These are phyloP conservation scores for Trichoplusia ni DNA, from an alignment of 1,140 invertebrate genomes.

Conservation along the genomic window DNA sequence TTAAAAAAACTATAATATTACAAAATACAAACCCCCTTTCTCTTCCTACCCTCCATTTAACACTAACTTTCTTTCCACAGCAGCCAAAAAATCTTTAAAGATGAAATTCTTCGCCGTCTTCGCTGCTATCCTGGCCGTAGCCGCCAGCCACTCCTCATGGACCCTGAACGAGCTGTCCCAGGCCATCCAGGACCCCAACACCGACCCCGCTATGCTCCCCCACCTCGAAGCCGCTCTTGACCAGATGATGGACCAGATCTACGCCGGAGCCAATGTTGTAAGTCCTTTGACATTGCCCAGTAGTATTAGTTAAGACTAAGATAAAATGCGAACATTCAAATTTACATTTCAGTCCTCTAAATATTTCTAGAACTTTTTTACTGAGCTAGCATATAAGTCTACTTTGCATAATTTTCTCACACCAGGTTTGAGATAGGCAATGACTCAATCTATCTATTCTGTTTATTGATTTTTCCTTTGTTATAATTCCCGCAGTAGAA, in stretches of 20 bases:
- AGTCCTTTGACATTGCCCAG: background rate
- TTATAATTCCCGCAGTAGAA: no score
- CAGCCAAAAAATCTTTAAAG: slow-evolving; percentile 32
- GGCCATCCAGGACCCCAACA: slow-evolving; percentile 37
- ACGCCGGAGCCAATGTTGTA: slow-evolving; percentile 30
- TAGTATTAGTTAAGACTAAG: background rate
- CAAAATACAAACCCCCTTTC: background rate
- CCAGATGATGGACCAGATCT: slow-evolving; percentile 36
- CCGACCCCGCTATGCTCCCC: slow-evolving; percentile 34
- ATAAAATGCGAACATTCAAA: no score
- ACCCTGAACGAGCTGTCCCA: slow-evolving; percentile 40
- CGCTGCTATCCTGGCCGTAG: slow-evolving; percentile 45
- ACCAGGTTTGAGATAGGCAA: no score
- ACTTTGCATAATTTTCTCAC: no score
- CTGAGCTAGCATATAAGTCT: no score
- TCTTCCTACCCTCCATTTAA: no score
- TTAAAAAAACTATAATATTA: no score
- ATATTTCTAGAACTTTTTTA: no score
- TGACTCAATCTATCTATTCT: no score
- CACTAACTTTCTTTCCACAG: background rate
- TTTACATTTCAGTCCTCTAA: no score
- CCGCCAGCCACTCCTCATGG: slow-evolving; percentile 42
- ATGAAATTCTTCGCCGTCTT: slow-evolving; percentile 66
- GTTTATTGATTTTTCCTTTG: no score
- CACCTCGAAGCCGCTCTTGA: slow-evolving; percentile 39